A percentile compares a stretch with the other conserved stretches of the same genome.
Conservation (phyloP, 1,140 invertebrate genomes). For the Lucilia sericata region DNA sequence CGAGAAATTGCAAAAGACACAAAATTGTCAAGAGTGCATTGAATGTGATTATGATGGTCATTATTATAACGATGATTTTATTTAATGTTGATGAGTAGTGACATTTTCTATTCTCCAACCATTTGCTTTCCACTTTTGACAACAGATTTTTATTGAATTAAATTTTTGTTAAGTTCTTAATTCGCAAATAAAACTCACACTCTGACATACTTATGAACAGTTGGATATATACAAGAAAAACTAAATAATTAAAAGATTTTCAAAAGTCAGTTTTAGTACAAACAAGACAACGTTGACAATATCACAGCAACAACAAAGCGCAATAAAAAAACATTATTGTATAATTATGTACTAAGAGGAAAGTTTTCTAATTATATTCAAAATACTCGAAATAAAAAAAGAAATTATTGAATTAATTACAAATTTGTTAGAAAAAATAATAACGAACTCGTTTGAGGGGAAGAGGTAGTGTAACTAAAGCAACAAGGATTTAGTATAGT, state of each 20-base stretch:
- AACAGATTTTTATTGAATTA: conserved; percentile 21
- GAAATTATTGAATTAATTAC: too few species aligned
- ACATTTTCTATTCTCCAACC: conserved; percentile 18
- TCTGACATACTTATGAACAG: too few species aligned
- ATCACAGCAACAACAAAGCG: not conserved
- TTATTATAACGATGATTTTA: conserved; percentile 31
- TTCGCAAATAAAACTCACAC: too few species aligned
- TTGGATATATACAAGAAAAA: not conserved
- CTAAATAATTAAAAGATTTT: not conserved
- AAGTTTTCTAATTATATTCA: too few species aligned
- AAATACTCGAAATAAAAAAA: too few species aligned
- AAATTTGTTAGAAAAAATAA: too few species aligned
- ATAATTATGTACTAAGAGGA: not conserved
- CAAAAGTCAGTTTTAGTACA: not conserved
- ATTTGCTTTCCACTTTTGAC: not conserved
- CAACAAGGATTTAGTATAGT: too few species aligned
- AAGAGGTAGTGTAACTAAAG: not conserved
- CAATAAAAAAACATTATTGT: not conserved
- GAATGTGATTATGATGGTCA: conserved; percentile 40
- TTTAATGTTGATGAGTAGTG: conserved; percentile 35
- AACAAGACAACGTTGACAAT: not conserved
- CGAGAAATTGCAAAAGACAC: conserved; percentile 42
- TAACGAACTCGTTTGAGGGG: too few species aligned
- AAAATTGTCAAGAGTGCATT: conserved; percentile 40
- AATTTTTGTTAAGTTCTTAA: not conserved